Evolutionary conservation across 2,113 vertebrate species (phyloP).

Genomic region (Macquaria australasica): DNA sequence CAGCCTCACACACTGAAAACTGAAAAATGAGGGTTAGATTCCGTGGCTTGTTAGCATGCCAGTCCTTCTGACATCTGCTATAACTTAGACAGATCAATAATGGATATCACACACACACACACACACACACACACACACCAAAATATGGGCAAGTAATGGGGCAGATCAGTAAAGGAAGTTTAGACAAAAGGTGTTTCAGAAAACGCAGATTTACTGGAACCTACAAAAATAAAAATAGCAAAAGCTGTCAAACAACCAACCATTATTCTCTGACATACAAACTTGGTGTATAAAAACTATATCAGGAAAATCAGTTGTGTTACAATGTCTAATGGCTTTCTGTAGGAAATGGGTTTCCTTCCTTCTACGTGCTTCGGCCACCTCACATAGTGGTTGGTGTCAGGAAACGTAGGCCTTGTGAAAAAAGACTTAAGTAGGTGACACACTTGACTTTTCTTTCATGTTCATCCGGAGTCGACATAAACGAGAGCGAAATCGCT

Average conservation of each 20-base stretch:
- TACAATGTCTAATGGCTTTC: slow-evolving; percentile 25
- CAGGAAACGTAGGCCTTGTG: slow-evolving; percentile 35
- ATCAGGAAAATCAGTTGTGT: slow-evolving; percentile 8
- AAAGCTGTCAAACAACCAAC: background rate
- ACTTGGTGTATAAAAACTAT: background rate
- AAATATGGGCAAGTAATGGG: background rate
- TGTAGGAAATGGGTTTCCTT: slow-evolving; percentile 61
- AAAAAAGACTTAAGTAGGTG: background rate
- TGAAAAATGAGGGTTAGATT: slow-evolving; percentile 45
- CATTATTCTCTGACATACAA: background rate
- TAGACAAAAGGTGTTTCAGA: background rate
- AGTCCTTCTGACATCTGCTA: slow-evolving; percentile 66
- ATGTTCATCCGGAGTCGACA: slow-evolving; percentile 24
- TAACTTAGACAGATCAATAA: slow-evolving; percentile 70
- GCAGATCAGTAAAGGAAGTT: background rate
- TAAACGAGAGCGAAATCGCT: background rate
- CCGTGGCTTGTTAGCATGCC: slow-evolving; percentile 52
- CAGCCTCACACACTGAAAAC: slow-evolving; percentile 48
- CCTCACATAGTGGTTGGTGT: background rate
- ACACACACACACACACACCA: background rate
- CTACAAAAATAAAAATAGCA: background rate
- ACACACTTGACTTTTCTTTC: slow-evolving; percentile 13
- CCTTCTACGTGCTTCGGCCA: slow-evolving; percentile 20
- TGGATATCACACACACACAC: slow-evolving; percentile 30
- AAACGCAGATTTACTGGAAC: background rate